Base-by-base conservation (phyloP, 2,797 vertebrate species). In the Microctenopoma lineatum region DNA sequence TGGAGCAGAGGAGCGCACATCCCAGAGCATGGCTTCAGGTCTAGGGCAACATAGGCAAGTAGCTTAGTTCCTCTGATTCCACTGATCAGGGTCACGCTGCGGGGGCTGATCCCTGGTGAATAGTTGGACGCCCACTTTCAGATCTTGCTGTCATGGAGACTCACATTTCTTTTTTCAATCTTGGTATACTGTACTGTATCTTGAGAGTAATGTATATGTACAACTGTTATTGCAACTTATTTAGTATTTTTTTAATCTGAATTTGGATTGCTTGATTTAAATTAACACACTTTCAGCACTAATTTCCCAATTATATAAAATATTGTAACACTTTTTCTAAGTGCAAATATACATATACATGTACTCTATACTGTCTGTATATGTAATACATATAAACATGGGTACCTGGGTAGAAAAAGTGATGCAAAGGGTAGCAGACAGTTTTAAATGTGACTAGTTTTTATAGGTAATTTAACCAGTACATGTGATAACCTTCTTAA, bases 71-170 rank as follows among this genome's bases (percentile, higher is more conserved):
- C 56, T 77, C 63, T 75, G 57, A 70, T 80, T 81, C 50, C 59
- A 56, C 26, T 74, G 80, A 85, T 88, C 73, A 74, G 75, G 85
- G 80, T 84, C 80, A 86, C 61, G 56, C 25, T 81, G 85, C 21
- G 67, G 79, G 70, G 81, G 75, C 59, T 15, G 26, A 32, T 66
- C 77, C 73, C 80, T 68, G 10, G 34, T 70, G 73, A 75, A 81
- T 54, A 70, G 71, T 77, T 72, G 12, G 47, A 83, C 68, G 38
- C 75, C 87, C 70, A 87, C 87, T 65, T 68, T 70, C 10, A 26
- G 32, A 59, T 81, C 64, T 73, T 0, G 83, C 87, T 89, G 86
- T 87, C 84, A 89, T 88, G 84, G 86, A 83, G 86, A 87, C 85
- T 73, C 44, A 39, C 48, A 71, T 74, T 73, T 75, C 64, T 70